These are phyloP conservation scores for Lycodopsis pacificus DNA, from an alignment of 2,797 vertebrate genomes.

Conservation along the genomic window DNA sequence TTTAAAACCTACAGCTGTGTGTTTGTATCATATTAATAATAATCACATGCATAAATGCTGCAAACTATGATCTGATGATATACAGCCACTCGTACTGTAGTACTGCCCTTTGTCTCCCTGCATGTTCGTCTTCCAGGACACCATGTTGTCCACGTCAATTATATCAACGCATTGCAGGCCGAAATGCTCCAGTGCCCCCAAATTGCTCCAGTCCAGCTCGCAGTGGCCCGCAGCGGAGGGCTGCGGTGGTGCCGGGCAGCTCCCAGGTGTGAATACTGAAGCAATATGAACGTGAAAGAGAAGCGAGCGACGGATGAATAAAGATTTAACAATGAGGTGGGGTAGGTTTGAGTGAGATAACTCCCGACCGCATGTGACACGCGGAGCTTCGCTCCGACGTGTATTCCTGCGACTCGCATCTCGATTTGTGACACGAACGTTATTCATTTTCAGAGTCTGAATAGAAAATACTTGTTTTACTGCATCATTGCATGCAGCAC, in stretches of 20 bases:
- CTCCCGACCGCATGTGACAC: slow-evolving; percentile 40
- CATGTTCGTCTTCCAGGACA: slow-evolving; percentile 1
- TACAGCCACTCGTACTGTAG: not conserved
- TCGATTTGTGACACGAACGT: slow-evolving; percentile 19
- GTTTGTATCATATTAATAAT: not conserved
- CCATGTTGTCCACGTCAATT: slow-evolving; percentile 25
- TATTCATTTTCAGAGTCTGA: slow-evolving; percentile 14
- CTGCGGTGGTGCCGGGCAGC: slow-evolving; percentile 3
- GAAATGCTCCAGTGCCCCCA: slow-evolving; percentile 43
- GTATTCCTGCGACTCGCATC: not conserved
- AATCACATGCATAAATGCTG: not conserved
- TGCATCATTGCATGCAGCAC: slow-evolving; percentile 5
- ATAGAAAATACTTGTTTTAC: slow-evolving; percentile 23
- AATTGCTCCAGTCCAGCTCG: slow-evolving; percentile 32
- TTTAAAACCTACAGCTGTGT: not conserved
- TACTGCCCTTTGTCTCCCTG: not conserved
- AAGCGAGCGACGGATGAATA: slow-evolving; percentile 6
- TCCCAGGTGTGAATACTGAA: slow-evolving; percentile 42
- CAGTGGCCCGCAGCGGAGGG: slow-evolving; percentile 4
- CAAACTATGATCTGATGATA: not conserved
- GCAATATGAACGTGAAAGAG: slow-evolving; percentile 1
- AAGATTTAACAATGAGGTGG: slow-evolving; percentile 22
- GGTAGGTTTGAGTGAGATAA: slow-evolving; percentile 27
- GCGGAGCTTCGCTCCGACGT: slow-evolving; percentile 8
- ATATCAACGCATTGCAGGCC: slow-evolving; percentile 18